A percentile compares a stretch with the other conserved stretches of the same genome.
phyloP scores from a whole-genome alignment of 1,140 invertebrate species.

The Littorina saxatilis region DNA sequence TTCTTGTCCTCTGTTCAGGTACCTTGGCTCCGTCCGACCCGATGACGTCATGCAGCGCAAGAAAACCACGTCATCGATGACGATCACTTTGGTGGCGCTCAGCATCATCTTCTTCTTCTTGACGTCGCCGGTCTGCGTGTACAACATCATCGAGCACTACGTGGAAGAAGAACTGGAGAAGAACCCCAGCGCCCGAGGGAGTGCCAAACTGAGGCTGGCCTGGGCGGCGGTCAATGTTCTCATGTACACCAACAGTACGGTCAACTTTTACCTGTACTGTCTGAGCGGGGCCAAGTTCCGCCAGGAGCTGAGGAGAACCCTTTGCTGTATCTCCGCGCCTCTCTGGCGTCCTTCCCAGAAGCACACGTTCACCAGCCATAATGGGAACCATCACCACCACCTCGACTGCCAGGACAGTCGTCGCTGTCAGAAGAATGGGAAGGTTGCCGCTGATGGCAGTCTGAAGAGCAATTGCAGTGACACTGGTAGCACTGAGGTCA shows the following conservation, averaged over 20 bases:
- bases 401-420: not conserved
- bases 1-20: too few relatives aligned
- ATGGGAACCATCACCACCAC: not conserved
- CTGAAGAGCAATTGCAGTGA: too few relatives aligned
- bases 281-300: conserved; percentile 44
- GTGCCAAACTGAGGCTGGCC: conserved; percentile 5
- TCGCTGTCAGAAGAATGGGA: not conserved
- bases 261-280: conserved; percentile 52
- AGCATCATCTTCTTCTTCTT: conserved; percentile 37
- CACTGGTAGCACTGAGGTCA: too few relatives aligned
- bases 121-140: conserved; percentile 45
- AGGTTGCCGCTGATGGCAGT: too few relatives aligned
- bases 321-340: not conserved
- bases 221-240: conserved; percentile 43
- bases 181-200: not conserved
- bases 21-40: not conserved
- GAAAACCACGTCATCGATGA: conserved; percentile 40
- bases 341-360: too few relatives aligned
- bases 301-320: conserved; percentile 2
- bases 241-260: conserved; percentile 46
- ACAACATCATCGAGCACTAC: conserved; percentile 41
- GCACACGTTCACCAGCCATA: not conserved
- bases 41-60: not conserved
- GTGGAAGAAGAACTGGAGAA: not conserved
- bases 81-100: conserved; percentile 33